Evolutionary conservation across 1,140 invertebrate genomes (phyloP), one percentile per base, ranked within the genome.

Genomic region (Bombus impatiens): DNA sequence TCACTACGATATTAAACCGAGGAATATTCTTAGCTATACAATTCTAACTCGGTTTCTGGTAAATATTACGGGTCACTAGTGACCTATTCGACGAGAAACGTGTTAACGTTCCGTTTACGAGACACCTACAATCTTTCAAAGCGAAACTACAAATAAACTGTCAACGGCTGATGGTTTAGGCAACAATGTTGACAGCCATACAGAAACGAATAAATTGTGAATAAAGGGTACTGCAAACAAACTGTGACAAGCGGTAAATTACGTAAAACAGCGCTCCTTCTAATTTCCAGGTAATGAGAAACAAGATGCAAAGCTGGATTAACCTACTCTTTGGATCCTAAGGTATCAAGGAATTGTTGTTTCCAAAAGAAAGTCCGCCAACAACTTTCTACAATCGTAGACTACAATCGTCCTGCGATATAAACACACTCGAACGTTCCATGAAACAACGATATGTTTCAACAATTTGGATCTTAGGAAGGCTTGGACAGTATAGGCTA

Each of bases 51-150:
- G 1, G 35, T 25, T 62, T 28, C 12, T 32, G 35, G 25, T 65
- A 78, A 62, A 12, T 6, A 65, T 62, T 62, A 42, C 12, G 37
- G 76, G 15, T n/a, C 53, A 78, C 57, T 37, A 18, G 57, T n/a
- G 57, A 65, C 57, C 76, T 28, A 65, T 65, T 42, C 57, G 15
- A 9, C 37, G 37, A 25, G 76, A 1, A 78, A 42, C 57, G 76
- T 65, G 76, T 65, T 78, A 65, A 62, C 53, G 53, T 40, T 40
- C 25, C 75, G 35, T 77, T 42, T 77, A 77, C 75, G 75, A 77
- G 18, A 25, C 22, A 59, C 5, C 53, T 40, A 59, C 53, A n/a
- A 77, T 77, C 75, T 77, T 77, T 40, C 53, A 40, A 32, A 53
- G 47, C 47, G 18, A 8, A 53, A 22, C 6, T 53, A 22, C 18